Evolutionary conservation across 2,113 vertebrate genomes (phyloP).

Genomic region (Thamnaconus septentrionalis): DNA sequence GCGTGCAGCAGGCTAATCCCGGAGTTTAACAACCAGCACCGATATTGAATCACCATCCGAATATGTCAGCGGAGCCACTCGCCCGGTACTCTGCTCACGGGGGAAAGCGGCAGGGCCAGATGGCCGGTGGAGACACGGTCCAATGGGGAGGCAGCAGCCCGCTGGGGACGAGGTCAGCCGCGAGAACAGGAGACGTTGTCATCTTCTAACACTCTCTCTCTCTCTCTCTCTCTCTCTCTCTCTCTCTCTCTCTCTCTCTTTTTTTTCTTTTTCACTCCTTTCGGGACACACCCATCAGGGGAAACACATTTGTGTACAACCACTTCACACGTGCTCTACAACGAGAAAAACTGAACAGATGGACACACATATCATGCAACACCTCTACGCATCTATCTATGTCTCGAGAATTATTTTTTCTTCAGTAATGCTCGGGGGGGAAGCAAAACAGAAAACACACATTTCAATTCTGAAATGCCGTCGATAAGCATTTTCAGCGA

Average conservation of each 20-base stretch:
- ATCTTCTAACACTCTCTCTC: conserved; percentile 36
- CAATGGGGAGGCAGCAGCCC: conserved; percentile 41
- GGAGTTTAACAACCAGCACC: conserved; percentile 49
- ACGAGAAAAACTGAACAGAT: too few relatives aligned
- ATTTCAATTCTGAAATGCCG: too few relatives aligned
- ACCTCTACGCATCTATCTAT: too few relatives aligned
- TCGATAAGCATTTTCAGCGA: too few relatives aligned
- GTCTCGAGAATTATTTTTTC: too few relatives aligned
- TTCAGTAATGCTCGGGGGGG: too few relatives aligned
- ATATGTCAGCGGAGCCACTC: conserved; percentile 50
- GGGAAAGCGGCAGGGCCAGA: conserved; percentile 54
- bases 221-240: conserved; percentile 14
- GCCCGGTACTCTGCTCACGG: conserved; percentile 45
- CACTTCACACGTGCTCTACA: background rate
- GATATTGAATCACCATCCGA: conserved; percentile 56
- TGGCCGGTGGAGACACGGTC: conserved; percentile 53
- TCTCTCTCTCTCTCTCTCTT: conserved; percentile 7
- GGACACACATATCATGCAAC: too few relatives aligned
- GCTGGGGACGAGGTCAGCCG: conserved; percentile 55
- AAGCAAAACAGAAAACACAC: too few relatives aligned
- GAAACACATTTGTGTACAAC: conserved; percentile 27
- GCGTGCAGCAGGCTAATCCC: conserved; percentile 53
- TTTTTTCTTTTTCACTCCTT: too few relatives aligned
- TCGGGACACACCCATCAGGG: conserved; percentile 5
- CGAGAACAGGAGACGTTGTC: conserved; percentile 50